Evolutionary conservation across 1,140 invertebrate genomes (phyloP).

Genomic region (Caenorhabditis brenneri): DNA sequence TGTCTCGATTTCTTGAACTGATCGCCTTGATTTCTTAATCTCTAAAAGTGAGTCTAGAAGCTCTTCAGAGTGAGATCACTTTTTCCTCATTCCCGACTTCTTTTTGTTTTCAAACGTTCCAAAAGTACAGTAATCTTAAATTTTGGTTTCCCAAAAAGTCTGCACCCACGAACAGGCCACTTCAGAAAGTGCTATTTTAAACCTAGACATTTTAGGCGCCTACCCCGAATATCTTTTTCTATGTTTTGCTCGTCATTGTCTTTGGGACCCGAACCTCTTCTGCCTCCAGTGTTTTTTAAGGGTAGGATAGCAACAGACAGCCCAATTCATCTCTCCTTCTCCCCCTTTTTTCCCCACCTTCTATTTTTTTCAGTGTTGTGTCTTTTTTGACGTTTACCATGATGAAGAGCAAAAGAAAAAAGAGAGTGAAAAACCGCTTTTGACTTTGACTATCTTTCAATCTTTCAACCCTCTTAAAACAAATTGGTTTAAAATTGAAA

Average conservation of each 20-base stretch:
- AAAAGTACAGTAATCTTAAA: constrained; percentile 6
- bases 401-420: not conserved
- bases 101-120: not conserved
- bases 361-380: constrained; percentile 21
- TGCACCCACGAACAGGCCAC: too few species aligned
- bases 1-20: not conserved
- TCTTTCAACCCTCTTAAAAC: constrained; percentile 12
- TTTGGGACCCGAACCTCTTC: not conserved
- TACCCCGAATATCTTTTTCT: not conserved
- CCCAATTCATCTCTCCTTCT: constrained; percentile 25
- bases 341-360: not conserved
- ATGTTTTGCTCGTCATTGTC: not conserved
- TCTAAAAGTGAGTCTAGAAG: not conserved
- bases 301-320: constrained; percentile 16
- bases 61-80: not conserved
- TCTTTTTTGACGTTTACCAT: constrained; percentile 33
- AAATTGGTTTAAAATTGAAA: not conserved
- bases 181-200: not conserved
- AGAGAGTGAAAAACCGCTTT: not conserved
- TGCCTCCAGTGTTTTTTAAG: not conserved
- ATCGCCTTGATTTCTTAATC: not conserved
- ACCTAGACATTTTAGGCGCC: not conserved
- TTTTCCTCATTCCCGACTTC: not conserved
- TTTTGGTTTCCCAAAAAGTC: not conserved
- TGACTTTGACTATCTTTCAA: not conserved